Percentiles rank a stretch among this genome's conserved stretches.
phyloP scores from a whole-genome alignment of 2,888 invertebrate genomes.

The Lasioglossum lativentre region DNA sequence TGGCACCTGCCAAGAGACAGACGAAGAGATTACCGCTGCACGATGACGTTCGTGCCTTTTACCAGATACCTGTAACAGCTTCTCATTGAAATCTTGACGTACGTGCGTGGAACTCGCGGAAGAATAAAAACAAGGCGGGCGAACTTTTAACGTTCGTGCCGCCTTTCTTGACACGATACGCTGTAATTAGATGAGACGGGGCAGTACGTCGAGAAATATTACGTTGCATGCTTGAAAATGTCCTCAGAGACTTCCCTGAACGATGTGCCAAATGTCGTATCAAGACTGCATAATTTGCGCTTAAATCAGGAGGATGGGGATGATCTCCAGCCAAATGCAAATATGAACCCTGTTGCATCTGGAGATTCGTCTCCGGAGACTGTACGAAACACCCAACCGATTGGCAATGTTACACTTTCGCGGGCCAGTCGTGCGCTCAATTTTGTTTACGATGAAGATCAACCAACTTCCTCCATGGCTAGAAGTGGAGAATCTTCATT shows the following conservation, averaged over 20 bases:
- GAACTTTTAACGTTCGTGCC: conserved; percentile 30
- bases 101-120: neutral
- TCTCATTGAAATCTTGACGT: neutral
- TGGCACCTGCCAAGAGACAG: conserved; percentile 39
- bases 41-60: conserved; percentile 25
- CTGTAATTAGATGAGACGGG: conserved; percentile 71
- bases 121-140: conserved; percentile 5
- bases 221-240: conserved; percentile 73
- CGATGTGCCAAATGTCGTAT: conserved; percentile 71
- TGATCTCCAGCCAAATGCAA: conserved; percentile 54
- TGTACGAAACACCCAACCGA: conserved; percentile 77
- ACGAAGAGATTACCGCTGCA: conserved; percentile 25
- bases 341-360: conserved; percentile 33
- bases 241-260: conserved; percentile 75
- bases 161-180: conserved; percentile 39
- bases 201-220: conserved; percentile 67
- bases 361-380: conserved; percentile 68
- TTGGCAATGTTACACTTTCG: conserved; percentile 74
- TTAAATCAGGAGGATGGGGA: conserved; percentile 69
- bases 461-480: conserved; percentile 70
- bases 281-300: conserved; percentile 74
- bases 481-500: conserved; percentile 73
- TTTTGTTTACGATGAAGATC: conserved; percentile 78
- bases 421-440: conserved; percentile 76
- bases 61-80: conserved; percentile 13